A percentile compares a stretch with the other conserved stretches of the same genome.
phyloP scores from a whole-genome alignment of 2,797 vertebrate genomes.

The Periophthalmus magnuspinnatus region DNA sequence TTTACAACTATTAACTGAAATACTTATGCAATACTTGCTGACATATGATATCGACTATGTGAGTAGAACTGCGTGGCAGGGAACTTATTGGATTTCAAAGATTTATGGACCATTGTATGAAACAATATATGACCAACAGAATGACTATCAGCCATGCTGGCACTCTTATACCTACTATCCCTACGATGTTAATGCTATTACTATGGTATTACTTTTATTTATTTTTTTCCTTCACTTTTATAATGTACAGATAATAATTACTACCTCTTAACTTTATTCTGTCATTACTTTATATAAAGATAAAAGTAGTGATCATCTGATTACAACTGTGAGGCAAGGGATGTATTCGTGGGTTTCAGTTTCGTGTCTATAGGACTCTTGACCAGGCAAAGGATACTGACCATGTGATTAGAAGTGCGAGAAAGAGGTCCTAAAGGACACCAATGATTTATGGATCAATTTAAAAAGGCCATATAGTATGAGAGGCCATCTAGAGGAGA shows the following conservation, averaged over 20 bases:
- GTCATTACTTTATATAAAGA: not conserved
- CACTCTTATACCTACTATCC: not conserved
- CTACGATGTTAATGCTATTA: not conserved
- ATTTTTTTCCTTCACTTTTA: not conserved
- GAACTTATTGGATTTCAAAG: too few relatives aligned
- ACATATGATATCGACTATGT: too few relatives aligned
- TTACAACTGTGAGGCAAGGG: not conserved
- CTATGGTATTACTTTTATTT: not conserved
- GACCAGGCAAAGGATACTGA: not conserved
- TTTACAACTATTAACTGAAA: too few relatives aligned
- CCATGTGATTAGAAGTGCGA: not conserved
- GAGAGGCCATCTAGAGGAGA: not conserved
- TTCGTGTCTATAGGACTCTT: too few relatives aligned
- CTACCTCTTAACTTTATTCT: too few relatives aligned
- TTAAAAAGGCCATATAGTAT: not conserved
- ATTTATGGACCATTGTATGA: too few relatives aligned
- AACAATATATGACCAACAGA: too few relatives aligned
- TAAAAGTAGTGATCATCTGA: not conserved
- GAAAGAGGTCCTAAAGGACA: not conserved
- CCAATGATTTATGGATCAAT: not conserved
- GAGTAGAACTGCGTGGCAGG: too few relatives aligned
- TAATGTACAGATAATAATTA: not conserved
- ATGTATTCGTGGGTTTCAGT: not conserved
- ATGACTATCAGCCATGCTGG: not conserved
- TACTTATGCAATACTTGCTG: too few relatives aligned